Conservation (phyloP, 1,140 invertebrate genomes). For the Penaeus vannamei region DNA sequence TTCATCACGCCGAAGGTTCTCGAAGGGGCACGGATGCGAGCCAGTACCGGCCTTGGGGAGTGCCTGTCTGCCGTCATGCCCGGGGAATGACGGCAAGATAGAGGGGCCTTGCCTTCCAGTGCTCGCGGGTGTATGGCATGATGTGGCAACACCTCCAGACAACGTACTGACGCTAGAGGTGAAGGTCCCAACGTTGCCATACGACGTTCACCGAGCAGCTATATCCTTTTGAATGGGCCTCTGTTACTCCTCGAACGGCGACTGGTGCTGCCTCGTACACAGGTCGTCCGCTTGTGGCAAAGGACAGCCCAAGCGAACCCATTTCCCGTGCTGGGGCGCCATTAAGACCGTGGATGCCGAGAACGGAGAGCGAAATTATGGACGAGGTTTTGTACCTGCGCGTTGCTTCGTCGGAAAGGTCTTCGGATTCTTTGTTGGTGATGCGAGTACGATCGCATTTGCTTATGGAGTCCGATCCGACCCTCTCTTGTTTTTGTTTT, state of each 20-base stretch:
- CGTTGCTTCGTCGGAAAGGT: constrained; percentile 28
- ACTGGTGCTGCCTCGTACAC: neutral
- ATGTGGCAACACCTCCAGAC: constrained; percentile 48
- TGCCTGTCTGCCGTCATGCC: neutral
- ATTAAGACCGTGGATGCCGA: no score
- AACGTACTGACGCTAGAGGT: constrained; percentile 41
- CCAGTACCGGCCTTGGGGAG: neutral
- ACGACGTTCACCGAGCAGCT: constrained; percentile 26
- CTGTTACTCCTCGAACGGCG: constrained; percentile 10
- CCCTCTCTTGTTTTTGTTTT: constrained; percentile 12
- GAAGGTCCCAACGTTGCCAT: constrained; percentile 53
- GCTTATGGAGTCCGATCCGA: constrained; percentile 25
- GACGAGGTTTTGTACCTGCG: constrained; percentile 1
- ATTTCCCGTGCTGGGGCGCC: no score
- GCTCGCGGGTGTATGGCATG: constrained; percentile 37
- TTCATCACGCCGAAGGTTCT: neutral
- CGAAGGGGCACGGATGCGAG: neutral
- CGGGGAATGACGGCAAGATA: constrained; percentile 19
- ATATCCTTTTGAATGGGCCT: constrained; percentile 50
- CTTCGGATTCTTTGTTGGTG: constrained; percentile 44
- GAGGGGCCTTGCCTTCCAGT: neutral
- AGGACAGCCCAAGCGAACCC: neutral
- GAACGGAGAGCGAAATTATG: neutral
- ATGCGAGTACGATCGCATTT: constrained; percentile 50
- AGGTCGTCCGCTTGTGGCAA: neutral